A percentile compares a stretch with the other conserved stretches of the same genome.
phyloP scores from a whole-genome alignment of 2,797 vertebrate species.

The Todus mexicanus region DNA sequence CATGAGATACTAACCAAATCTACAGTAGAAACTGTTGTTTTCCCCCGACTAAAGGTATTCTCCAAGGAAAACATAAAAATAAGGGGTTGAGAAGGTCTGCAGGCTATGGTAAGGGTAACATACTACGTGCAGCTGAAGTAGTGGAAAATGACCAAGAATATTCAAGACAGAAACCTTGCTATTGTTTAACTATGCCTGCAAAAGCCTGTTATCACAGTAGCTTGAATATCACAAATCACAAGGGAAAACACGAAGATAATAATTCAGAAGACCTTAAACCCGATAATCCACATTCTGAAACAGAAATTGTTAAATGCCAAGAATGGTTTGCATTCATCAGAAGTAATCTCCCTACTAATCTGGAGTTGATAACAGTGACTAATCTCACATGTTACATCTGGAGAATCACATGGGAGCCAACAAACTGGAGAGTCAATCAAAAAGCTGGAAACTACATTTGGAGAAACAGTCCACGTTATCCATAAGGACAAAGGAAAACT shows the following conservation, averaged over 20 bases:
- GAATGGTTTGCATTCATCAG: background rate
- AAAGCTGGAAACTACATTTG: background rate
- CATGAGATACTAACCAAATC: rapidly evolving
- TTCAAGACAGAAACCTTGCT: background rate
- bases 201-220: background rate
- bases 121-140: background rate
- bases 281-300: background rate
- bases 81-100: background rate
- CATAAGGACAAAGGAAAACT: background rate
- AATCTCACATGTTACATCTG: background rate
- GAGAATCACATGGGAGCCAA: background rate
- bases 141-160: background rate
- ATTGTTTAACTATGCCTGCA: background rate
- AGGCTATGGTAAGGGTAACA: background rate
- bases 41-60: background rate
- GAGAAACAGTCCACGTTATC: background rate
- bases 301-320: background rate
- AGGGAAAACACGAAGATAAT: background rate
- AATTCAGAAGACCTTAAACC: background rate
- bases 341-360: background rate
- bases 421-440: background rate
- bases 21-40: background rate
- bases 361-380: background rate
- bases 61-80: background rate
- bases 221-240: background rate